Evolutionary conservation across 2,888 invertebrate species (phyloP).

Genomic region (Leptogaster cylindrica): DNA sequence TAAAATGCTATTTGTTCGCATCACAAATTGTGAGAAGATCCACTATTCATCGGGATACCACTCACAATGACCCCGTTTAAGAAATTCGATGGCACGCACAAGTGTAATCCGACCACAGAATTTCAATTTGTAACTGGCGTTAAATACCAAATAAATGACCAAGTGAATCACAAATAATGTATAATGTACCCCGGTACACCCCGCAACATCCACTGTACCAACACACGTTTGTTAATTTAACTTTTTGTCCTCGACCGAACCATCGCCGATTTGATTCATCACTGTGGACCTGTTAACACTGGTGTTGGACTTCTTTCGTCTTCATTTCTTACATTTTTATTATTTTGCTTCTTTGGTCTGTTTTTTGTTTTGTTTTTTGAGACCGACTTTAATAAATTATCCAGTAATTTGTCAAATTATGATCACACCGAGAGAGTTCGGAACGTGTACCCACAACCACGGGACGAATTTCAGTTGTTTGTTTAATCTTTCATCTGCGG

Average conservation of each 20-base stretch:
- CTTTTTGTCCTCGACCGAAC: conserved; percentile 35
- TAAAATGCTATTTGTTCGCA: conserved; percentile 38
- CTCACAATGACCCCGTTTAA: conserved; percentile 7
- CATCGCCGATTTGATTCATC: conserved; percentile 40
- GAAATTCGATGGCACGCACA: conserved; percentile 33
- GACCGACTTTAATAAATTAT: conserved; percentile 40
- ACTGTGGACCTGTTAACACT: conserved; percentile 36
- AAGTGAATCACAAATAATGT: conserved; percentile 28
- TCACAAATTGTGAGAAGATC: conserved; percentile 35
- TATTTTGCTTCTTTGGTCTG: too few relatives aligned
- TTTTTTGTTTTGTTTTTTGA: conserved; percentile 32
- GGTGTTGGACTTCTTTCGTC: not conserved
- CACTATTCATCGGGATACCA: conserved; percentile 13
- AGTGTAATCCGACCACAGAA: conserved; percentile 43
- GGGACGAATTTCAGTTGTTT: conserved; percentile 26
- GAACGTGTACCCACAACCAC: conserved; percentile 1
- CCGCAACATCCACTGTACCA: not conserved
- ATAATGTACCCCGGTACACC: not conserved
- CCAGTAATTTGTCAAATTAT: conserved; percentile 41
- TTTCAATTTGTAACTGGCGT: conserved; percentile 40
- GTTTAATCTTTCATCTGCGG: conserved; percentile 28
- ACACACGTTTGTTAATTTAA: not conserved
- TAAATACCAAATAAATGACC: conserved; percentile 42
- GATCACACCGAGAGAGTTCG: conserved; percentile 28
- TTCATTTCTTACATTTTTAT: not conserved